These are phyloP conservation scores for Brenthis daphne DNA, from an alignment of 2,888 invertebrate genomes.

Conservation along the genomic window DNA sequence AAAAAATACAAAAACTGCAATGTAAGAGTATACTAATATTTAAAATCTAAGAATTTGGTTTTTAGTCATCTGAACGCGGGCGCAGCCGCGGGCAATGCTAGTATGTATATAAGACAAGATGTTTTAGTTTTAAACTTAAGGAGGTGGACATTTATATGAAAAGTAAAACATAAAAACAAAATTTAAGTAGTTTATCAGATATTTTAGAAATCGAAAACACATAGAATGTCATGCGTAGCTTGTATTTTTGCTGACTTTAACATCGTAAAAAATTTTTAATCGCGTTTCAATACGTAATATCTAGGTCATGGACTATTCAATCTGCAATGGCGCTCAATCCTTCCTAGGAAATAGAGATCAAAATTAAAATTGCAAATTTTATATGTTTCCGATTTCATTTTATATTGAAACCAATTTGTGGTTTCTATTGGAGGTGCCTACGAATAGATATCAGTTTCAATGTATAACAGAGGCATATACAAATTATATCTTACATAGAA, in stretches of 20 bases:
- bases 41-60: no score
- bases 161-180: not conserved
- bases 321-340: conserved; percentile 24
- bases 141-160: not conserved
- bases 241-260: conserved; percentile 17
- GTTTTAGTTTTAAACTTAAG: not conserved
- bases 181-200: not conserved
- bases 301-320: conserved; percentile 56
- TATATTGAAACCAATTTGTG: conserved; percentile 30
- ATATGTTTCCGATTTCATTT: conserved; percentile 52
- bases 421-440: conserved; percentile 9
- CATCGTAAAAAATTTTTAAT: conserved; percentile 44
- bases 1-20: no score
- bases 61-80: no score
- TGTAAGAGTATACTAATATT: no score
- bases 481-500: no score
- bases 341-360: conserved; percentile 58
- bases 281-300: conserved; percentile 51
- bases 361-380: conserved; percentile 62
- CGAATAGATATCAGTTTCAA: not conserved
- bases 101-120: not conserved
- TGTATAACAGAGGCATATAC: not conserved
- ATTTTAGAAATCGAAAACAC: conserved; percentile 23
- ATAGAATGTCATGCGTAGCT: conserved; percentile 16
- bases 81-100: not conserved